Evolutionary conservation across 37 sponge, comb jelly and placozoan species (phyloP).

Genomic region (Oscarella lobularis): DNA sequence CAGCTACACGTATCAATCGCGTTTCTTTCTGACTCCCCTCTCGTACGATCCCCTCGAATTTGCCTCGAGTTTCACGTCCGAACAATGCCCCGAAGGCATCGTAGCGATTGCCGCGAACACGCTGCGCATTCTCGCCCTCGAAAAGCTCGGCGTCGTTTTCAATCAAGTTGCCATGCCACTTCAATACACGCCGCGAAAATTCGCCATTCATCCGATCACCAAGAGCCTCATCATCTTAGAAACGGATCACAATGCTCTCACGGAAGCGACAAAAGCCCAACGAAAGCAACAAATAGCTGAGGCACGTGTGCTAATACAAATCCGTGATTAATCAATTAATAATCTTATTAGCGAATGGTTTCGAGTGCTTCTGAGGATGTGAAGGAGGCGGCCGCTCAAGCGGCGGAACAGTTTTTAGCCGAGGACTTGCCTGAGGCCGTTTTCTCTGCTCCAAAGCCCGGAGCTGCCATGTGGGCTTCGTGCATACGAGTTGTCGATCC

Average conservation of each 20-base stretch:
- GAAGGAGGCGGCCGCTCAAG: constrained; percentile 51
- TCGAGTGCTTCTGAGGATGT: constrained; percentile 75
- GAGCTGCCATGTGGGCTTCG: constrained; percentile 86
- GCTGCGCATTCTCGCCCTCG: constrained; percentile 90
- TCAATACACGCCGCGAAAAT: constrained; percentile 85
- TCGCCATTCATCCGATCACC: constrained; percentile 65
- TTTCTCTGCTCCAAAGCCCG: constrained; percentile 91
- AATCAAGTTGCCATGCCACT: constrained; percentile 90
- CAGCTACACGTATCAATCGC: constrained; percentile 81
- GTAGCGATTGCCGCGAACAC: constrained; percentile 93
- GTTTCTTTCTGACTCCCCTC: constrained; percentile 92
- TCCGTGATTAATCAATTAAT: background rate
- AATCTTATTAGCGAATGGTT: constrained; percentile 64
- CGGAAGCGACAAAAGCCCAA: constrained; percentile 77
- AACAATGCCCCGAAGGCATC: constrained; percentile 96
- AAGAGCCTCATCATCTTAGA: constrained; percentile 66
- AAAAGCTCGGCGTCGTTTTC: constrained; percentile 94
- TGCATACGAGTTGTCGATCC: constrained; percentile 82
- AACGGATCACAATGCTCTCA: constrained; percentile 94
- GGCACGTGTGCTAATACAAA: constrained; percentile 14
- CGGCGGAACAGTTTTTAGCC: constrained; percentile 76
- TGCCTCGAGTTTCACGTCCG: constrained; percentile 93
- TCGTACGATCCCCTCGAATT: constrained; percentile 89
- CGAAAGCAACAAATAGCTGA: constrained; percentile 90
- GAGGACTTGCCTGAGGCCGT: constrained; percentile 77